Percentiles rank a stretch among this genome's conserved stretches.
These are phyloP conservation scores for Auanema freiburgensis DNA, from an alignment of 2,888 invertebrate species.

Conservation along the genomic window DNA sequence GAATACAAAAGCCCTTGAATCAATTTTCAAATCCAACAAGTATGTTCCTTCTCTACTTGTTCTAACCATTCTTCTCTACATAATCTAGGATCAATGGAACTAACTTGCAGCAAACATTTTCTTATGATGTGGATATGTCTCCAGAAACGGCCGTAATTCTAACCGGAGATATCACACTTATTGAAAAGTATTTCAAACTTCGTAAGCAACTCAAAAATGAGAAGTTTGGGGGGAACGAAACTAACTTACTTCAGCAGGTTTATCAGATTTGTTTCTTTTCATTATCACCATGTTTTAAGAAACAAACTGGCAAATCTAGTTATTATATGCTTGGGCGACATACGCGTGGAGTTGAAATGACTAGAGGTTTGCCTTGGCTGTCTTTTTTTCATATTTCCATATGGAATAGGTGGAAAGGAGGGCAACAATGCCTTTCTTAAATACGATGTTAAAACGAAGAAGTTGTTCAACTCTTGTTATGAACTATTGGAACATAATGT, in stretches of 20 bases:
- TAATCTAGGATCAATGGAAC: neutral
- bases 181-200: constrained; percentile 33
- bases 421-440: constrained; percentile 69
- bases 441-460: constrained; percentile 21
- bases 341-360: constrained; percentile 66
- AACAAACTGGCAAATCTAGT: constrained; percentile 62
- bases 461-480: constrained; percentile 1
- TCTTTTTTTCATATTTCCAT: neutral
- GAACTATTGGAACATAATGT: constrained; percentile 19
- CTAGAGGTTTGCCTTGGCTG: constrained; percentile 33
- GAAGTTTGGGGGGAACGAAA: constrained; percentile 23
- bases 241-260: constrained; percentile 42
- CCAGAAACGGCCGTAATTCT: constrained; percentile 18
- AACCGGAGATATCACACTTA: constrained; percentile 29
- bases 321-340: constrained; percentile 64
- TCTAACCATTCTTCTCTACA: no score
- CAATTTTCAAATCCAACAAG: constrained; percentile 33
- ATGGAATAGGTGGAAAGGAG: constrained; percentile 66
- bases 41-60: neutral
- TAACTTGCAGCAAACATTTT: constrained; percentile 15
- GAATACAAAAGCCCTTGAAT: constrained; percentile 33
- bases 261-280: neutral
- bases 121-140: constrained; percentile 18
- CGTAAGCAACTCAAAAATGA: constrained; percentile 19
- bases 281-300: constrained; percentile 23